phyloP scores from a whole-genome alignment of 2,797 vertebrate species.

The Cryptoblepharus egeriae region DNA sequence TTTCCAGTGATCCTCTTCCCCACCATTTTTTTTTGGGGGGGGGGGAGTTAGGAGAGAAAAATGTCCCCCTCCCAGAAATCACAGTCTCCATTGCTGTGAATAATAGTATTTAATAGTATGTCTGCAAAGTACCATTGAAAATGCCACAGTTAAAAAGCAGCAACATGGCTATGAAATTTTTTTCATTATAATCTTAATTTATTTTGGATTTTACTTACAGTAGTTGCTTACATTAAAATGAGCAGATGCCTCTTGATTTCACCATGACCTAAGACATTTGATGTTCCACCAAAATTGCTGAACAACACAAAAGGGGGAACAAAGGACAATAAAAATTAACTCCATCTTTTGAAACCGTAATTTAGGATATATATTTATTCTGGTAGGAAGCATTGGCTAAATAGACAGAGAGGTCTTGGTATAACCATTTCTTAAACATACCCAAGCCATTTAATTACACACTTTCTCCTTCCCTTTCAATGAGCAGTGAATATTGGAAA shows the following conservation, averaged over 20 bases:
- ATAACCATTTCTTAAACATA: conserved; percentile 5
- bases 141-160: neutral
- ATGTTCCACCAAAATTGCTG: neutral
- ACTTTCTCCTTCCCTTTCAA: rapidly evolving
- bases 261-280: no score
- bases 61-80: neutral
- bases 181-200: conserved; percentile 11
- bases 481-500: neutral
- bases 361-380: conserved; percentile 10
- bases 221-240: conserved; percentile 1
- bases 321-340: neutral
- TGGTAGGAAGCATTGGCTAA: conserved; percentile 21
- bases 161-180: neutral
- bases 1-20: neutral
- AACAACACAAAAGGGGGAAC: conserved; percentile 1
- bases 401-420: conserved; percentile 19
- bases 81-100: neutral
- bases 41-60: neutral
- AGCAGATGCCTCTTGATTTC: conserved; percentile 30
- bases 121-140: neutral
- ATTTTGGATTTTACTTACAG: neutral
- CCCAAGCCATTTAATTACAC: neutral
- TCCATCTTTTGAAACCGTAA: neutral
- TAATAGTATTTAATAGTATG: neutral
- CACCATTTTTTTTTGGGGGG: no score